These are phyloP conservation scores for Corythoichthys intestinalis DNA, from an alignment of 2,113 vertebrate species.

Conservation along the genomic window DNA sequence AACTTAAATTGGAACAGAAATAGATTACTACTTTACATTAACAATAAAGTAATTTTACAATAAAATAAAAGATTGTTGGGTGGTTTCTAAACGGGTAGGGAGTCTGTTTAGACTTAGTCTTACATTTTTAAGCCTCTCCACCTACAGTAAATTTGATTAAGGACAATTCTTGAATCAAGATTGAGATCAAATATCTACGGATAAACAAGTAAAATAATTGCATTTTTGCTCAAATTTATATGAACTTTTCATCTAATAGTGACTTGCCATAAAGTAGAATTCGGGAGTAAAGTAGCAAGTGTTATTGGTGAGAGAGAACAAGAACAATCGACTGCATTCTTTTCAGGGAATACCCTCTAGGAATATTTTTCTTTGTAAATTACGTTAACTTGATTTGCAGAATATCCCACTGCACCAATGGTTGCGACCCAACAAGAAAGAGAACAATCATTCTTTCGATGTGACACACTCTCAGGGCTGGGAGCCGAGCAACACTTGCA, in stretches of 20 bases:
- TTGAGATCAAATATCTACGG: background rate
- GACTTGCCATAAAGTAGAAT: background rate
- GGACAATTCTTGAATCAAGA: background rate
- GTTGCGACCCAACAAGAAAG: constrained; percentile 37
- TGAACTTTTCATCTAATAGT: background rate
- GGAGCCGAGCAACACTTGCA: constrained; percentile 14
- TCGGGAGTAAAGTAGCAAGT: constrained; percentile 1
- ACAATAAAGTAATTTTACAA: too few relatives aligned
- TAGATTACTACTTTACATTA: too few relatives aligned
- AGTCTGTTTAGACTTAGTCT: too few relatives aligned
- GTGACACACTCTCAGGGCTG: constrained; percentile 25
- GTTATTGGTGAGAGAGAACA: background rate
- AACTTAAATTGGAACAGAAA: too few relatives aligned
- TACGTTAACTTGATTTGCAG: constrained; percentile 37
- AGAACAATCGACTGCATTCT: background rate
- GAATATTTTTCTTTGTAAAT: constrained; percentile 29
- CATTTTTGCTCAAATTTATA: background rate
- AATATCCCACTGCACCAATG: constrained; percentile 31
- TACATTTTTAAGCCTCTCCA: too few relatives aligned
- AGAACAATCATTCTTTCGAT: constrained; percentile 36
- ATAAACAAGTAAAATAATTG: background rate
- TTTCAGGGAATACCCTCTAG: background rate
- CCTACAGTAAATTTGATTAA: background rate
- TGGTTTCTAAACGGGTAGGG: too few relatives aligned
- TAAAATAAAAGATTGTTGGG: too few relatives aligned